Conservation (phyloP, 2,113 vertebrate species). For the Dicentrarchus labrax region DNA sequence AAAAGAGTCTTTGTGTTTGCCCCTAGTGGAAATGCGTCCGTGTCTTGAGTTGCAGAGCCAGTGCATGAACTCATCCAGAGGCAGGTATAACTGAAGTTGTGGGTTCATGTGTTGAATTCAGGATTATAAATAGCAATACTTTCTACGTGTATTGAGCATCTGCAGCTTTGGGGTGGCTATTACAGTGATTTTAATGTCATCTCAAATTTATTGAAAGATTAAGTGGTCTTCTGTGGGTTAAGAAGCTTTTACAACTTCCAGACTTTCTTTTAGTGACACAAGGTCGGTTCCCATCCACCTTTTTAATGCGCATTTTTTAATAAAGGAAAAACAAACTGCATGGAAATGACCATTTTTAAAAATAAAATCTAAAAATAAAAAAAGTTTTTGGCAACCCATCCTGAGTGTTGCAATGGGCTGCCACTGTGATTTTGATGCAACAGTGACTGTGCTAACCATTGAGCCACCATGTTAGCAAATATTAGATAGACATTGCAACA, state of each 20-base stretch:
- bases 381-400: too few relatives aligned
- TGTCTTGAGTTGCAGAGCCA: background rate
- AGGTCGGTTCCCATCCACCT: too few relatives aligned
- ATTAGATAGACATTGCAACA: background rate
- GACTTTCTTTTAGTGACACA: too few relatives aligned
- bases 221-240: background rate
- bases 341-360: too few relatives aligned
- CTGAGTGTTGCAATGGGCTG: too few relatives aligned
- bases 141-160: background rate
- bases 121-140: too few relatives aligned
- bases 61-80: background rate
- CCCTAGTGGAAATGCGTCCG: background rate
- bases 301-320: too few relatives aligned
- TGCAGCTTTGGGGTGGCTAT: background rate
- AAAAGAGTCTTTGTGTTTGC: conserved; percentile 22
- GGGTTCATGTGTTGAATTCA: background rate
- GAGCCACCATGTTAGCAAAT: background rate
- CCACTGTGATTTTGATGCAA: too few relatives aligned
- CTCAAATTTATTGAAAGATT: background rate
- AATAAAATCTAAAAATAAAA: too few relatives aligned
- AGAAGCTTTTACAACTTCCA: background rate
- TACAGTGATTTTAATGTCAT: background rate
- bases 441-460: too few relatives aligned
- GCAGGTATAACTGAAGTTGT: background rate
- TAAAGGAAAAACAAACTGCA: too few relatives aligned